Evolutionary conservation across 2,797 vertebrate species (phyloP).

Genomic region (Chromis chromis): DNA sequence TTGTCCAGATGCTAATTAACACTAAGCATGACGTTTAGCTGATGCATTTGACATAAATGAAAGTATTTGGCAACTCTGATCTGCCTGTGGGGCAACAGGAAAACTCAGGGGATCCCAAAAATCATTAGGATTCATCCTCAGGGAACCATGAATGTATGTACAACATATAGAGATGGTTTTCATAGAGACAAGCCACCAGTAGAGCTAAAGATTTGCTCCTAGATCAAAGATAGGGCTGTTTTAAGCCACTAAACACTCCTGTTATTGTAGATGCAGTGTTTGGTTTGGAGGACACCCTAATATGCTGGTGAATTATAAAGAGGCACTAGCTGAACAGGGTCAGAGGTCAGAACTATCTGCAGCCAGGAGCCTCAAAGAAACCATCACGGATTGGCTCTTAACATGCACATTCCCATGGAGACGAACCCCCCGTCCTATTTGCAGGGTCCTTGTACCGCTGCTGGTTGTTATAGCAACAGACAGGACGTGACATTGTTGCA

Average conservation of each 20-base stretch:
- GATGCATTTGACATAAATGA: not conserved
- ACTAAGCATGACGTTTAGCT: not conserved
- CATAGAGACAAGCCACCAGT: not conserved
- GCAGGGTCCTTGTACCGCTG: constrained; percentile 58
- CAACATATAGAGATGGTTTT: no score
- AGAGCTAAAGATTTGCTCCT: not conserved
- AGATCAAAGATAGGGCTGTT: constrained; percentile 7
- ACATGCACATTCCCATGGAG: constrained; percentile 72
- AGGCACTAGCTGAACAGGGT: constrained; percentile 61
- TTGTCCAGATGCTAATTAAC: not conserved
- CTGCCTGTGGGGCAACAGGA: no score
- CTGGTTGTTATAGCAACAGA: constrained; percentile 83
- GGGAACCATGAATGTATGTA: no score
- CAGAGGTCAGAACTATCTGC: constrained; percentile 62
- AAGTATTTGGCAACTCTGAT: not conserved
- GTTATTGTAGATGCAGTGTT: not conserved
- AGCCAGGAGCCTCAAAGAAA: constrained; percentile 68
- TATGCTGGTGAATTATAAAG: constrained; percentile 55
- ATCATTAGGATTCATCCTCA: no score
- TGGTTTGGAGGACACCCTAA: constrained; percentile 1
- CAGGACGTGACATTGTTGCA: constrained; percentile 74
- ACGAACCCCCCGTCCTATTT: constrained; percentile 54
- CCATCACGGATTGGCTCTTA: constrained; percentile 56
- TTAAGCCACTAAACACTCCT: not conserved
- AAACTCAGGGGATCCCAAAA: no score